phyloP scores from a whole-genome alignment of 2,888 invertebrate genomes.

The Zelleria hepariella region DNA sequence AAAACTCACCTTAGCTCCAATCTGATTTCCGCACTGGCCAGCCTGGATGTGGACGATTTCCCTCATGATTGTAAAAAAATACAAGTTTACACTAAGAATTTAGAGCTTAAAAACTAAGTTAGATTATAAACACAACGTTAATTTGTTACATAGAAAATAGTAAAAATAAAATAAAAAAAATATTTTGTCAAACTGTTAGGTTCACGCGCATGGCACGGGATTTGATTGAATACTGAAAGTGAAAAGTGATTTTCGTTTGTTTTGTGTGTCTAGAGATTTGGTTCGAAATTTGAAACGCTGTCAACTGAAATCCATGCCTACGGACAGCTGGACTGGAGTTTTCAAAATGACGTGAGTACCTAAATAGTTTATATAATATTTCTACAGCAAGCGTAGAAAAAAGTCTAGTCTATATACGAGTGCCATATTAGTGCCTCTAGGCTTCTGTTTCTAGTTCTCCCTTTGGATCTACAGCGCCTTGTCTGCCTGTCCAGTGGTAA shows the following conservation, averaged over 20 bases:
- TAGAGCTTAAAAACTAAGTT: conserved; percentile 23
- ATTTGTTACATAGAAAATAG: conserved; percentile 28
- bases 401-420: too few species aligned
- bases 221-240: conserved; percentile 5
- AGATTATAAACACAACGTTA: conserved; percentile 25
- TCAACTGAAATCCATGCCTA: not conserved
- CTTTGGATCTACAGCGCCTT: too few species aligned
- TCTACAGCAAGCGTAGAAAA: too few species aligned
- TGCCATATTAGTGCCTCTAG: too few species aligned
- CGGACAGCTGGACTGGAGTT: not conserved
- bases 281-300: not conserved
- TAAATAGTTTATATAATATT: too few species aligned
- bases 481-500: too few species aligned
- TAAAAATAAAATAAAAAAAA: conserved; percentile 21
- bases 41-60: conserved; percentile 79
- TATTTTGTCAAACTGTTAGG: conserved; percentile 1
- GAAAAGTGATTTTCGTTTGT: not conserved
- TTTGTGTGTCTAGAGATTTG: not conserved
- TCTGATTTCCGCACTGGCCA: conserved; percentile 51
- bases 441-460: too few species aligned
- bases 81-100: conserved; percentile 4
- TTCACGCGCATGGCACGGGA: not conserved
- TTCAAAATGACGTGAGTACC: too few species aligned
- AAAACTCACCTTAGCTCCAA: conserved; percentile 75
- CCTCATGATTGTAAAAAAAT: conserved; percentile 61